A percentile compares a stretch with the other conserved stretches of the same genome.
These are phyloP conservation scores for Podargus strigoides DNA, from an alignment of 2,797 vertebrate species.

Conservation along the genomic window DNA sequence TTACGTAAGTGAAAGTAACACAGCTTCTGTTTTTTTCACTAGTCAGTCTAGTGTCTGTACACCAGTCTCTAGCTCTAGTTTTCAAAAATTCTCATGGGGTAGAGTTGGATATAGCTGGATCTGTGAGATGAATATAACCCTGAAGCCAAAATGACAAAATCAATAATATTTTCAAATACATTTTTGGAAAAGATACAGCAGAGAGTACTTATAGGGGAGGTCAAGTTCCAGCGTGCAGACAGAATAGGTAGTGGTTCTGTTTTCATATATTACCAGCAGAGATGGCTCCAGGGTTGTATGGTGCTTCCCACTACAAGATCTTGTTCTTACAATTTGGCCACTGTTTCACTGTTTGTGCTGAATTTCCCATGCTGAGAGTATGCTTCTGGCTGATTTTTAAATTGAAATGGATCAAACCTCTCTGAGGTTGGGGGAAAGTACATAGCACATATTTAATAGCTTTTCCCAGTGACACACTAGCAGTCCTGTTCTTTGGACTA, in stretches of 20 bases:
- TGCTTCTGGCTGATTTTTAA: conserved; percentile 22
- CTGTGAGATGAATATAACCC: not conserved
- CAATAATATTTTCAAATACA: conserved; percentile 47
- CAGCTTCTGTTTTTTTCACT: not conserved
- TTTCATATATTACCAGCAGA: conserved; percentile 16
- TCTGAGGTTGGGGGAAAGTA: not conserved
- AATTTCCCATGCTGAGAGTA: conserved; percentile 16
- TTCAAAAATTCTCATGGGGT: not conserved
- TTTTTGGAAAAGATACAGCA: conserved; percentile 16
- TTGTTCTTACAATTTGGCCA: not conserved
- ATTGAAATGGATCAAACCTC: conserved; percentile 20
- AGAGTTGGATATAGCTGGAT: not conserved
- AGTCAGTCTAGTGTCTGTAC: not conserved
- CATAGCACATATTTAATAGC: not conserved
- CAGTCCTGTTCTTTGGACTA: not conserved
- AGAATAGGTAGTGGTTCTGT: not conserved
- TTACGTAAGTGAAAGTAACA: not conserved
- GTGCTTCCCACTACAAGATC: not conserved
- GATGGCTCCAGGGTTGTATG: conserved; percentile 20
- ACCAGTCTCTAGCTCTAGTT: not conserved
- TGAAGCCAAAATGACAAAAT: conserved; percentile 51
- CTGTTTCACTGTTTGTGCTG: not conserved
- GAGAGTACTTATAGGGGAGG: conserved; percentile 26
- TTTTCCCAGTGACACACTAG: not conserved
- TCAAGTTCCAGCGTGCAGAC: not conserved